These are phyloP conservation scores for Paraescarpia echinospica DNA, from an alignment of 1,140 invertebrate genomes.

Conservation along the genomic window DNA sequence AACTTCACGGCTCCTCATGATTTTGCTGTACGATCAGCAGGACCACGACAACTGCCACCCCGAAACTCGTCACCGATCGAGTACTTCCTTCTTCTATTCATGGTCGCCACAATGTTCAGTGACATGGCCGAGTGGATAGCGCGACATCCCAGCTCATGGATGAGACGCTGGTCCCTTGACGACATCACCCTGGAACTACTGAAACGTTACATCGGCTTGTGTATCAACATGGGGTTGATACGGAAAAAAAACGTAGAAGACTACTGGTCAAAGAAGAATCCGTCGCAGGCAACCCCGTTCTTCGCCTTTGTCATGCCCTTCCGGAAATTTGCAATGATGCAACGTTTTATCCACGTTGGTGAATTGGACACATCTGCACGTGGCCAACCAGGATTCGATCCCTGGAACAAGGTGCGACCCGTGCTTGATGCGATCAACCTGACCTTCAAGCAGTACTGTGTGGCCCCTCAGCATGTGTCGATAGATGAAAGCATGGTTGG, in stretches of 20 bases:
- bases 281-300: background rate
- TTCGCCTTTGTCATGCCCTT: background rate
- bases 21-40: background rate
- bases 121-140: background rate
- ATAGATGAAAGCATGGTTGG: conserved; percentile 35
- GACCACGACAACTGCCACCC: background rate
- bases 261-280: conserved; percentile 12
- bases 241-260: background rate
- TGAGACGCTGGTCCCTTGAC: background rate
- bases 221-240: conserved; percentile 14
- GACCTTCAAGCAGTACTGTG: conserved; percentile 20
- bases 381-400: conserved; percentile 1
- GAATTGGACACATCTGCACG: background rate
- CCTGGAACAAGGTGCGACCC: background rate
- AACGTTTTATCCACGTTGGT: conserved; percentile 4
- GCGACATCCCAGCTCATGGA: background rate
- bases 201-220: background rate
- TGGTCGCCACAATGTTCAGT: background rate
- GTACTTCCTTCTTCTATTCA: background rate
- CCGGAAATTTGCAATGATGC: background rate
- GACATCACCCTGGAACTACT: background rate
- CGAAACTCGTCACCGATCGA: background rate
- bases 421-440: background rate
- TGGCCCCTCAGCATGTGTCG: conserved; percentile 22
- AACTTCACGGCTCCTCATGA: conserved; percentile 1